phyloP scores from a whole-genome alignment of 2,113 vertebrate species.

The Petrocephalus microphthalmus region DNA sequence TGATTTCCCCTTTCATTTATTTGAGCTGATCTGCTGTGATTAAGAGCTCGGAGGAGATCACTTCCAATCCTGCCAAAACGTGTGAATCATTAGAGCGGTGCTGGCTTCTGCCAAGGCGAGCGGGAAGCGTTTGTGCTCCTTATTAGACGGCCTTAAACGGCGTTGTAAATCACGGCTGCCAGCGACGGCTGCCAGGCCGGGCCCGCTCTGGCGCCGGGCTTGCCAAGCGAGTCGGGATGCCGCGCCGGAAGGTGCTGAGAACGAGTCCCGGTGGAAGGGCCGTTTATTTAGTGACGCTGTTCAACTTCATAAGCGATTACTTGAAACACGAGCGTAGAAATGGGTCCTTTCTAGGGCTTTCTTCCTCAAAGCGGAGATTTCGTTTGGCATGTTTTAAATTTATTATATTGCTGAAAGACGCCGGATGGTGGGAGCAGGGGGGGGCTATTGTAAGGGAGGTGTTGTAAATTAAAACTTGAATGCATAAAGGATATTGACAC shows the following conservation, averaged over 20 bases:
- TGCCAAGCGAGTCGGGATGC: constrained; percentile 44
- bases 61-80: constrained; percentile 85
- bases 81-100: constrained; percentile 89
- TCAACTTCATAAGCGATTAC: constrained; percentile 21
- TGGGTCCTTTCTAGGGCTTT: constrained; percentile 18
- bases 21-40: constrained; percentile 95
- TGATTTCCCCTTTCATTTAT: constrained; percentile 94
- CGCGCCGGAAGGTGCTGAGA: constrained; percentile 27
- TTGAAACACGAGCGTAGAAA: constrained; percentile 18
- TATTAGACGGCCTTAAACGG: constrained; percentile 86
- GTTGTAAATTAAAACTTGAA: neutral
- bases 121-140: constrained; percentile 81
- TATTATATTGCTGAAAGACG: neutral
- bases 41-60: constrained; percentile 84
- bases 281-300: constrained; percentile 29
- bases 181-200: constrained; percentile 53
- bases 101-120: constrained; percentile 79
- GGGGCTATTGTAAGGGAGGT: neutral
- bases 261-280: constrained; percentile 22
- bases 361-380: neutral
- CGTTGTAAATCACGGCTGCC: constrained; percentile 81
- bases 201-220: constrained; percentile 45
- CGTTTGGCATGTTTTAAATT: constrained; percentile 15
- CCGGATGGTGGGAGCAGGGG: neutral
- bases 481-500: neutral